A percentile compares a stretch with the other conserved stretches of the same genome.
phyloP scores from a whole-genome alignment of 2,797 vertebrate genomes.

The Caiman crocodilus region DNA sequence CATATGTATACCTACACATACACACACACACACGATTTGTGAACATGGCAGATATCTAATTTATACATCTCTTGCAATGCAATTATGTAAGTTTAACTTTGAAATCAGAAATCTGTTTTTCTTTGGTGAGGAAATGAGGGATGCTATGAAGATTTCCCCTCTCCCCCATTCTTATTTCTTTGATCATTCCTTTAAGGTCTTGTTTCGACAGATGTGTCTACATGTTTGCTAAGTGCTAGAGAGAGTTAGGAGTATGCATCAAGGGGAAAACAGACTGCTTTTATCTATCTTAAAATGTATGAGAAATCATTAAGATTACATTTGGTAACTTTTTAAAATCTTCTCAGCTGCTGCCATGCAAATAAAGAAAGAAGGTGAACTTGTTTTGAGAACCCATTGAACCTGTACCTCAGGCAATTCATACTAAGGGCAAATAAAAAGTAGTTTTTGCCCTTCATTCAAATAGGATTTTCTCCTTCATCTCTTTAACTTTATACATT shows the following conservation, averaged over 20 bases:
- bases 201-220: background rate
- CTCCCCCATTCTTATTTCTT: background rate
- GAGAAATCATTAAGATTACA: background rate
- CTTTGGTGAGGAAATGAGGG: background rate
- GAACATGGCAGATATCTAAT: background rate
- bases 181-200: background rate
- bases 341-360: background rate
- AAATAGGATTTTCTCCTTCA: background rate
- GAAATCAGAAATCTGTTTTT: background rate
- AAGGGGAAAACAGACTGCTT: background rate
- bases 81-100: background rate
- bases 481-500: background rate
- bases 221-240: background rate
- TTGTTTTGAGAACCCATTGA: background rate
- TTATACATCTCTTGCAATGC: background rate
- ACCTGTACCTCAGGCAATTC: accelerated
- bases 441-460: background rate
- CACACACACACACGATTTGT: background rate
- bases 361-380: background rate
- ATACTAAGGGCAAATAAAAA: background rate
- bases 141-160: background rate
- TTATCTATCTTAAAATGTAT: background rate
- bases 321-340: background rate
- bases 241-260: background rate
- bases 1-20: too few relatives aligned